phyloP scores from a whole-genome alignment of 2,888 invertebrate species.

The Argynnis bischoffii region DNA sequence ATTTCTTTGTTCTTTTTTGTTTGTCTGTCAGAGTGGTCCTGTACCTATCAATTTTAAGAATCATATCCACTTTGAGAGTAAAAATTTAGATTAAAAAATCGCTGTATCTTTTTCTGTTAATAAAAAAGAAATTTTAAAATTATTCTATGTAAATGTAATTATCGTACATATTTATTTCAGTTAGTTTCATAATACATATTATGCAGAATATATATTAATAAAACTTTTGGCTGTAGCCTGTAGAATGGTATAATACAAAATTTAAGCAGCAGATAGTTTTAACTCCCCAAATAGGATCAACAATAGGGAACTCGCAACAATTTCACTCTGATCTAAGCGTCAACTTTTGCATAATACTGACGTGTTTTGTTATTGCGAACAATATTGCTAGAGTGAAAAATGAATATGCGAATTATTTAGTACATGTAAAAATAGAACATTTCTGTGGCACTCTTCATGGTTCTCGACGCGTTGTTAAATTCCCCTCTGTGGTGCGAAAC shows the following conservation, averaged over 20 bases:
- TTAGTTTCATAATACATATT: no score
- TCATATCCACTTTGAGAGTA: no score
- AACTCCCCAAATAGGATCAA: conserved; percentile 36
- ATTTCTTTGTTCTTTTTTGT: no score
- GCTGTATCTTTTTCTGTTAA: no score
- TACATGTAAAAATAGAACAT: conserved; percentile 38
- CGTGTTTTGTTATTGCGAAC: conserved; percentile 40
- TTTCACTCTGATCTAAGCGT: conserved; percentile 38
- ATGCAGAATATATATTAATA: neutral
- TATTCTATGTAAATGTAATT: no score
- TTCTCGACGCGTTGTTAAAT: conserved; percentile 43
- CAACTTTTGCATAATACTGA: conserved; percentile 39
- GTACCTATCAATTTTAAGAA: no score
- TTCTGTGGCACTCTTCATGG: conserved; percentile 36
- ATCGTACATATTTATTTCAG: no score
- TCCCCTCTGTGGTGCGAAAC: conserved; percentile 44
- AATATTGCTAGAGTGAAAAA: conserved; percentile 43
- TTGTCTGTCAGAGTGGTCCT: no score
- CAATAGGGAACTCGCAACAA: conserved; percentile 35
- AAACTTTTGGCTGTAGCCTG: conserved; percentile 3
- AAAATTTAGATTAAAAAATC: no score
- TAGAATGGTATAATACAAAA: conserved; percentile 34
- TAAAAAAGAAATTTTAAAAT: no score
- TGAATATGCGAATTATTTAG: conserved; percentile 41
- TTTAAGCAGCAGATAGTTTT: conserved; percentile 27